phyloP scores from a whole-genome alignment of 2,797 vertebrate species.

The Thripadectes ignobilis region DNA sequence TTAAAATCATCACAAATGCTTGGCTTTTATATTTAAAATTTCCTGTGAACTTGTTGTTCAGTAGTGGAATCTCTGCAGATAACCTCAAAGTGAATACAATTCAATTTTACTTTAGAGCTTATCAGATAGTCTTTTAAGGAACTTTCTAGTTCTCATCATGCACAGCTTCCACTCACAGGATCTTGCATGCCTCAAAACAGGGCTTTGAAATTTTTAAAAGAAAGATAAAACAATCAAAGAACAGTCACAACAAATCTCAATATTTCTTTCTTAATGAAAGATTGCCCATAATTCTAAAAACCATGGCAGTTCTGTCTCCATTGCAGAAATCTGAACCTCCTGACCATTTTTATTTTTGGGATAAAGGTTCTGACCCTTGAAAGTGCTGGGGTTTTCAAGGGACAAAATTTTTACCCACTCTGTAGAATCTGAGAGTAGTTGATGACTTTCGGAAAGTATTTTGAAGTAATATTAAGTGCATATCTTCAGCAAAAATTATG shows the following conservation, averaged over 20 bases:
- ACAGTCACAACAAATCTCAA: neutral
- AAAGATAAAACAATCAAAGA: neutral
- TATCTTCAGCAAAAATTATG: neutral
- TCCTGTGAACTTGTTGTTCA: constrained; percentile 21
- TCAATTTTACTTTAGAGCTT: constrained; percentile 11
- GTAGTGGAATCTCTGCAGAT: constrained; percentile 19
- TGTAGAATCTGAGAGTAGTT: neutral
- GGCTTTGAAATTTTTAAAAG: neutral
- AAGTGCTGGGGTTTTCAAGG: neutral
- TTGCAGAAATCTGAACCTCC: neutral
- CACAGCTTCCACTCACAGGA: neutral
- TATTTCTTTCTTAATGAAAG: neutral
- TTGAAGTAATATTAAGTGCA: neutral
- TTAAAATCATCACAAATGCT: constrained; percentile 27
- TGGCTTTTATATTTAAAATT: constrained; percentile 16
- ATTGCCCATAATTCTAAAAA: neutral
- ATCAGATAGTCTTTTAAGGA: neutral
- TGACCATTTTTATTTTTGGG: neutral
- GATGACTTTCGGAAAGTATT: neutral
- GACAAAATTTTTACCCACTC: neutral
- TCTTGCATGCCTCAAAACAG: neutral
- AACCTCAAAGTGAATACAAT: neutral
- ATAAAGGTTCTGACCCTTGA: neutral
- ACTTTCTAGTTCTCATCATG: neutral
- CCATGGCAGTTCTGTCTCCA: rapidly evolving